Evolutionary conservation across 2,888 invertebrate genomes (phyloP).

Genomic region (Clepsis dumicolana): DNA sequence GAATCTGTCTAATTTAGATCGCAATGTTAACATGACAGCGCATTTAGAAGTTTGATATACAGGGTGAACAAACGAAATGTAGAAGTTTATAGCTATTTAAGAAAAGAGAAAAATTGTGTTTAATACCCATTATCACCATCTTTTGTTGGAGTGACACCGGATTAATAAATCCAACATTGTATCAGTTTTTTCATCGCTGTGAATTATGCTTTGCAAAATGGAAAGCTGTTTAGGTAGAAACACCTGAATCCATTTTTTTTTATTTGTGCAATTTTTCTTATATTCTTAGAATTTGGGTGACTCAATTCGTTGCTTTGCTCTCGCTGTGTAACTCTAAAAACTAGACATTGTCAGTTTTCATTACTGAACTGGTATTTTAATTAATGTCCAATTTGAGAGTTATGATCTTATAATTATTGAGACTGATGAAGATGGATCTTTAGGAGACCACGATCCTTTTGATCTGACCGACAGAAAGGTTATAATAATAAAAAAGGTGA

Average conservation of each 20-base stretch:
- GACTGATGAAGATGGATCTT: not conserved
- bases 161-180: too few relatives aligned
- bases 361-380: slow-evolving; percentile 9
- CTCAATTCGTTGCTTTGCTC: not conserved
- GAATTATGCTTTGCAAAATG: too few relatives aligned
- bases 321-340: not conserved
- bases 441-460: not conserved
- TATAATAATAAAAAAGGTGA: too few relatives aligned
- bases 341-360: slow-evolving; percentile 1
- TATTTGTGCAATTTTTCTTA: too few relatives aligned
- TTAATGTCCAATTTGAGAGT: slow-evolving; percentile 2
- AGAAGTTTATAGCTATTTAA: not conserved
- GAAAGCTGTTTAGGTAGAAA: too few relatives aligned
- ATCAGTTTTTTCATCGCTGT: too few relatives aligned
- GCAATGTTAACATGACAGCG: not conserved
- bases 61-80: not conserved
- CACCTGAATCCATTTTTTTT: too few relatives aligned
- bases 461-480: not conserved
- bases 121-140: too few relatives aligned
- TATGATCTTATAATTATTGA: not conserved
- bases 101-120: too few relatives aligned
- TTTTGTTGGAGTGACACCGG: too few relatives aligned
- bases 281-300: too few relatives aligned
- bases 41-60: not conserved
- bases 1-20: not conserved